These are phyloP conservation scores for Scaptomyza reducta DNA, from an alignment of 2,888 invertebrate species.

Conservation along the genomic window DNA sequence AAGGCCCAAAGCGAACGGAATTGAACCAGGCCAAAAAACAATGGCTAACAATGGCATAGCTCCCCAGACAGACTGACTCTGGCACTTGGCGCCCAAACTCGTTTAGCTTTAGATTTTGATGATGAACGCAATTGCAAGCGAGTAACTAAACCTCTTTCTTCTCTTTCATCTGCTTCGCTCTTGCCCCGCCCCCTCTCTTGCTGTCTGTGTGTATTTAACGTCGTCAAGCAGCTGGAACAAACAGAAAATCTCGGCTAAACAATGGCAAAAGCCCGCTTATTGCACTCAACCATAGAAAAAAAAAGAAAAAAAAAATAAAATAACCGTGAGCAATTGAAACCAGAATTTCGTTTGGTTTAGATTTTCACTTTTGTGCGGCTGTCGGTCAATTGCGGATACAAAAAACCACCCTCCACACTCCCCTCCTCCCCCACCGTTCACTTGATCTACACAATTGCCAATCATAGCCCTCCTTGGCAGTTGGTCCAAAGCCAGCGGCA, in stretches of 20 bases:
- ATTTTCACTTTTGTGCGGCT: slow-evolving; percentile 77
- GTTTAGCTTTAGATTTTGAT: slow-evolving; percentile 55
- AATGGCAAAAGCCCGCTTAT: slow-evolving; percentile 64
- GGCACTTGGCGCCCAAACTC: slow-evolving; percentile 69
- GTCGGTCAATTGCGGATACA: slow-evolving; percentile 45
- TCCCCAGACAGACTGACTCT: slow-evolving; percentile 57
- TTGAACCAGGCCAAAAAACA: slow-evolving; percentile 74
- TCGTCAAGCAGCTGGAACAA: slow-evolving; percentile 76
- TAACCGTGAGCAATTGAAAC: slow-evolving; percentile 79
- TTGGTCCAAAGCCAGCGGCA: slow-evolving; percentile 29
- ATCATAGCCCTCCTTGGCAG: slow-evolving; percentile 23
- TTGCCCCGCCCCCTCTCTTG: not conserved
- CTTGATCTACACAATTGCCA: slow-evolving; percentile 17
- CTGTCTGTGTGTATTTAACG: slow-evolving; percentile 62
- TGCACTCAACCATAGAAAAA: slow-evolving; percentile 57
- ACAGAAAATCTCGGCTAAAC: slow-evolving; percentile 73
- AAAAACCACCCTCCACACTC: not conserved
- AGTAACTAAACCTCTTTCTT: slow-evolving; percentile 25
- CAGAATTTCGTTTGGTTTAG: slow-evolving; percentile 79
- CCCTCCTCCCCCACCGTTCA: not conserved
- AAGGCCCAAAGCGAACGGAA: slow-evolving; percentile 54
- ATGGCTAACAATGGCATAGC: slow-evolving; percentile 67
- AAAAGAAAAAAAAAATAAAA: slow-evolving; percentile 29
- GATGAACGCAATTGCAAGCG: slow-evolving; percentile 42
- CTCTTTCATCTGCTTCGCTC: not conserved